Conservation (phyloP, 1,140 invertebrate genomes). For the Sycobia sp. region DNA sequence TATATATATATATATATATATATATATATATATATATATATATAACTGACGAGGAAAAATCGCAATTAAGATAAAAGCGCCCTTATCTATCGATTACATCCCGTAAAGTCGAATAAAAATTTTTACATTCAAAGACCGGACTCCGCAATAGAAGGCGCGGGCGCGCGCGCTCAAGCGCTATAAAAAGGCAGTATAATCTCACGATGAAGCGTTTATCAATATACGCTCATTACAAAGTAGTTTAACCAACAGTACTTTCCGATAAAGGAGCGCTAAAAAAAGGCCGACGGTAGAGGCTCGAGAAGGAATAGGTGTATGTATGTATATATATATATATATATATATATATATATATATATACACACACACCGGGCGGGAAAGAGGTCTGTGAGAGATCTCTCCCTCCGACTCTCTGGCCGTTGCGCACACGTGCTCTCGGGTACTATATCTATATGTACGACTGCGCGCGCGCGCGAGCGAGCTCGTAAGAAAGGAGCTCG, state of each 20-base stretch:
- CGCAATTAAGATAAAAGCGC: conserved; percentile 9
- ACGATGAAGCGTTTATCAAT: conserved; percentile 20
- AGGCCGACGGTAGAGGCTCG: background rate
- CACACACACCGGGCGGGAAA: background rate
- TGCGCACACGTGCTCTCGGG: conserved; percentile 33
- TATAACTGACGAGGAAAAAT: conserved; percentile 3
- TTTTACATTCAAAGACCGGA: too few relatives aligned
- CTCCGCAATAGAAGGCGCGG: too few relatives aligned
- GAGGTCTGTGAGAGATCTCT: conserved; percentile 1
- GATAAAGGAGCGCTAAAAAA: conserved; percentile 9
- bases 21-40: too few relatives aligned
- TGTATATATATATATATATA: too few relatives aligned
- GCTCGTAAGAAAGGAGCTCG: conserved; percentile 34
- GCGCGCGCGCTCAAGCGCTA: background rate
- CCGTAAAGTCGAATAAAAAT: background rate
- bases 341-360: too few relatives aligned
- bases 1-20: too few relatives aligned
- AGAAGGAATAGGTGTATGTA: too few relatives aligned
- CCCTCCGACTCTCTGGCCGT: background rate
- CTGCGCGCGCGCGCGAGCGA: conserved; percentile 14
- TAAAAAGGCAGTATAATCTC: background rate
- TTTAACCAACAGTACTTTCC: conserved; percentile 17
- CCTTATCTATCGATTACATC: conserved; percentile 19
- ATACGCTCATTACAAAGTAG: conserved; percentile 24
- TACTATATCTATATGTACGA: too few relatives aligned